Percentiles rank a stretch among this genome's conserved stretches.
These are phyloP conservation scores for Delichon dasypus DNA, from an alignment of 2,797 vertebrate genomes.

Conservation along the genomic window DNA sequence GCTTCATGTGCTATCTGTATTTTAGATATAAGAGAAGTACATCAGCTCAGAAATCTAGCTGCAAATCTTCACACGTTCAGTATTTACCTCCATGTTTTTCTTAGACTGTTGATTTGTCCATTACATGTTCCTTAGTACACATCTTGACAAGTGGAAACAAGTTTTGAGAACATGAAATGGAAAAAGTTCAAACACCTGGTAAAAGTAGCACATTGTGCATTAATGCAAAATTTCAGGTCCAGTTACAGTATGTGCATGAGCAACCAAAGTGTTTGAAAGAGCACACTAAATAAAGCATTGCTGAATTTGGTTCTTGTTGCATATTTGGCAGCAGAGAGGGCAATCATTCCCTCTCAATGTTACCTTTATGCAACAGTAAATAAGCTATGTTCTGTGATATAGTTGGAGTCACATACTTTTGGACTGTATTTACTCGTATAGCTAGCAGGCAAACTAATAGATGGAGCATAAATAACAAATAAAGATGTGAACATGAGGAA, in stretches of 20 bases:
- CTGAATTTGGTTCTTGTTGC: neutral
- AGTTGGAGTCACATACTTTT: neutral
- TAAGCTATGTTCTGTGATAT: neutral
- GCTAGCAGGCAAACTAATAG: neutral
- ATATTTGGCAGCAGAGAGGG: neutral
- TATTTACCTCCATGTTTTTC: neutral
- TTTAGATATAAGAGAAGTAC: neutral
- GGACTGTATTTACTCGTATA: neutral
- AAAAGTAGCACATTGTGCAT: neutral
- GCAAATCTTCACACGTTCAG: neutral
- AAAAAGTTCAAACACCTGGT: neutral
- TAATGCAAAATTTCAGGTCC: neutral
- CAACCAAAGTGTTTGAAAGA: neutral
- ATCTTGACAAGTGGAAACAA: neutral
- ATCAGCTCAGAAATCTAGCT: neutral
- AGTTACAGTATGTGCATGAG: neutral
- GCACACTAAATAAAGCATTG: neutral
- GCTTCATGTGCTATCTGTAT: neutral
- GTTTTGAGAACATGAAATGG: neutral
- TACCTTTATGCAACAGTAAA: neutral
- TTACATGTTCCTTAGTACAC: neutral
- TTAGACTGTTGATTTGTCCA: neutral
- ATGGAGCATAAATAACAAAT: neutral
- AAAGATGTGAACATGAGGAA: neutral
- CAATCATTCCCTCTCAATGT: neutral